Conservation (phyloP, 2,113 vertebrate species). For the Clinocottus analis region DNA sequence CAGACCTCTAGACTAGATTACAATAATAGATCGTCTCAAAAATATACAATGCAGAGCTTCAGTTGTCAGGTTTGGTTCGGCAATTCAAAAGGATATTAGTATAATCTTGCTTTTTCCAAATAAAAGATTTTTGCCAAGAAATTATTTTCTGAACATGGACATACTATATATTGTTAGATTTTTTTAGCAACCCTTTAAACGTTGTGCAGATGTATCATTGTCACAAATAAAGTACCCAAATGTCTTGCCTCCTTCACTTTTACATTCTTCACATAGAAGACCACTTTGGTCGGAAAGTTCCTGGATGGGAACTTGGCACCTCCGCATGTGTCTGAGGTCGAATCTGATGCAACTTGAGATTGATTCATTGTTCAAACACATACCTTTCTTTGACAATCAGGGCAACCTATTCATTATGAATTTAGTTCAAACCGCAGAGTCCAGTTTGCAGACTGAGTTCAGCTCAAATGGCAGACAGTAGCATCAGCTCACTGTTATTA, state of each 20-base stretch:
- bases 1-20: background rate
- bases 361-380: slow-evolving; percentile 38
- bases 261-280: background rate
- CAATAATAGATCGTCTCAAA: background rate
- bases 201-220: background rate
- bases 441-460: slow-evolving; percentile 36
- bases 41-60: background rate
- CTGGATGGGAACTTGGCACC: background rate
- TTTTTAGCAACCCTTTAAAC: background rate
- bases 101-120: no score
- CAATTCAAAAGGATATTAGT: background rate
- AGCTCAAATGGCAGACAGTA: slow-evolving; percentile 25
- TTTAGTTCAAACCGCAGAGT: slow-evolving; percentile 24
- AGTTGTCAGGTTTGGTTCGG: background rate
- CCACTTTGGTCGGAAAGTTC: background rate
- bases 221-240: background rate
- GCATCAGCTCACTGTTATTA: slow-evolving; percentile 40
- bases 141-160: background rate
- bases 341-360: slow-evolving; percentile 20
- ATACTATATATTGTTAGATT: background rate
- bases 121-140: background rate
- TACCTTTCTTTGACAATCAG: slow-evolving; percentile 23
- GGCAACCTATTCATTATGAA: slow-evolving; percentile 31
- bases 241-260: background rate
- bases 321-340: background rate